Percentiles rank a stretch among this genome's conserved stretches.
Conservation (phyloP, 2,113 vertebrate species). For the Genyomyrus donnyi region DNA sequence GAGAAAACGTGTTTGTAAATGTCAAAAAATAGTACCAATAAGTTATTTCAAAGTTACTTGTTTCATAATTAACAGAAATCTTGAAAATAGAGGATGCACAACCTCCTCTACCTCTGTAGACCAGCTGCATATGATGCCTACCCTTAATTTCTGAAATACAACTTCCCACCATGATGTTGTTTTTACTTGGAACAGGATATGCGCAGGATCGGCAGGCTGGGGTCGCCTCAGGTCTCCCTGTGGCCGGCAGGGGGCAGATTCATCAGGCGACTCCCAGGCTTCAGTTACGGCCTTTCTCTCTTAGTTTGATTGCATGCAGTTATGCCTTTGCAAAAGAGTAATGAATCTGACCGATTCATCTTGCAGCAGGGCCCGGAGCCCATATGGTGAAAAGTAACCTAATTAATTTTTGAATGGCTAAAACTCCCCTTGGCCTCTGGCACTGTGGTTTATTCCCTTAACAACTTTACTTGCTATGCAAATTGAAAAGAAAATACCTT, state of each 20-base stretch:
- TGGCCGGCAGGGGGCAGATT: neutral
- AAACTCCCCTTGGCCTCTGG: neutral
- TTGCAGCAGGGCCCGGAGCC: neutral
- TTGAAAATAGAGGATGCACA: neutral
- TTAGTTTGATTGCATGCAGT: slow-evolving; percentile 13
- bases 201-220: neutral
- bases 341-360: slow-evolving; percentile 18
- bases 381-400: slow-evolving; percentile 8
- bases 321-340: slow-evolving; percentile 6
- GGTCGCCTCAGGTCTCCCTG: neutral
- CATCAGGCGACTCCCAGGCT: neutral
- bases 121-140: neutral
- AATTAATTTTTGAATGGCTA: slow-evolving; percentile 8
- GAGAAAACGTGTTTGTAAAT: neutral
- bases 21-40: neutral
- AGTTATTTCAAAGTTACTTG: neutral
- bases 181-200: neutral
- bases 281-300: neutral
- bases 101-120: neutral
- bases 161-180: neutral
- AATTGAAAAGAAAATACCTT: slow-evolving; percentile 12
- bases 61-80: neutral
- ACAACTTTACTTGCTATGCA: slow-evolving; percentile 5
- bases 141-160: neutral
- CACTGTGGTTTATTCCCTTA: neutral